phyloP scores from a whole-genome alignment of 2,888 invertebrate genomes.

The Amorpha juglandis region DNA sequence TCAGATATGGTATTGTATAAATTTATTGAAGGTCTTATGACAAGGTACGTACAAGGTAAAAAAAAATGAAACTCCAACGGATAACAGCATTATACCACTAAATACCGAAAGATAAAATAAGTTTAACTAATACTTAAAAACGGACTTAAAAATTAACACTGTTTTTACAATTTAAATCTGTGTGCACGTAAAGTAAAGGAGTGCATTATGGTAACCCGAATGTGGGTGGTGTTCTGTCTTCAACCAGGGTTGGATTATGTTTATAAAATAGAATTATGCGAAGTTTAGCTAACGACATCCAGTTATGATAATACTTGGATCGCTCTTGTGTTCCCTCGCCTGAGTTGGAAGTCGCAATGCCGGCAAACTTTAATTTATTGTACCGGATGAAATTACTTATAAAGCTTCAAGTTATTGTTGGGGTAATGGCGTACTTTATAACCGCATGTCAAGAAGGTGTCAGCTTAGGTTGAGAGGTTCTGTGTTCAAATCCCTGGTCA shows the following conservation, averaged over 20 bases:
- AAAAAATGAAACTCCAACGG: no score
- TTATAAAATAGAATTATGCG: slow-evolving; percentile 53
- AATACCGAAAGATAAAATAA: no score
- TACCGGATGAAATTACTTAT: slow-evolving; percentile 22
- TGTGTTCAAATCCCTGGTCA: no score
- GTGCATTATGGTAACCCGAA: slow-evolving; percentile 21
- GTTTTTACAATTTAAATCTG: no score
- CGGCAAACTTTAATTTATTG: slow-evolving; percentile 28
- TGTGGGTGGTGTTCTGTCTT: slow-evolving; percentile 44
- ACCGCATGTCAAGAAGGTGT: background rate
- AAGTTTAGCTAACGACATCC: slow-evolving; percentile 52
- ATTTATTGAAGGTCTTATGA: no score
- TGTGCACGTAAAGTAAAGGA: no score
- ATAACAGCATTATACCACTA: no score
- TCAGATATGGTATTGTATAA: no score
- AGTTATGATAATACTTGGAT: slow-evolving; percentile 46
- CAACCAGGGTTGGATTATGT: slow-evolving; percentile 53
- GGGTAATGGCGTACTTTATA: background rate
- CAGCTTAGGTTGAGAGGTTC: no score
- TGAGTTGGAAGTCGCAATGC: slow-evolving; percentile 15
- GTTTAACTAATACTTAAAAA: no score
- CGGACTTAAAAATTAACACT: no score
- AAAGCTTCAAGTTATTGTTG: slow-evolving; percentile 1
- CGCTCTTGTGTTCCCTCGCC: slow-evolving; percentile 34
- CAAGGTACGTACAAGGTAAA: no score